These are phyloP conservation scores for Entomyzon cyanotis DNA, from an alignment of 2,113 vertebrate species.

Conservation along the genomic window DNA sequence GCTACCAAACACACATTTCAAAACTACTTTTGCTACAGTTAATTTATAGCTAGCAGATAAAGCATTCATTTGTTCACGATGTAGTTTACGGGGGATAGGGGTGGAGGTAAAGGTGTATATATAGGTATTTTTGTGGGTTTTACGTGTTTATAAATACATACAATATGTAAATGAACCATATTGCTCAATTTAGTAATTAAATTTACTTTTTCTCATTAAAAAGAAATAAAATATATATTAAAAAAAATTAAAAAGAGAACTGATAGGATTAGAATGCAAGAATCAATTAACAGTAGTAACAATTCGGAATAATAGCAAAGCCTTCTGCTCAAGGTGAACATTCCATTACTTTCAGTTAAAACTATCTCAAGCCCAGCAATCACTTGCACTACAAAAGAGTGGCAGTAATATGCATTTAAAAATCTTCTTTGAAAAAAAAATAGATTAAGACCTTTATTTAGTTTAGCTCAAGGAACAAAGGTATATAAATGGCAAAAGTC, in stretches of 20 bases:
- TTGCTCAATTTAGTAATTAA: background rate
- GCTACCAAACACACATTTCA: background rate
- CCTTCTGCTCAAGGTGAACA: background rate
- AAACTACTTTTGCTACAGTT: background rate
- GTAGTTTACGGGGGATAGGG: fast-evolving
- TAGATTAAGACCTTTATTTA: background rate
- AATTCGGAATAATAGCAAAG: background rate
- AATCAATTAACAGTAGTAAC: background rate
- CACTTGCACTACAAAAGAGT: background rate
- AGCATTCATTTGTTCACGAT: background rate
- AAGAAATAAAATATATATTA: no score
- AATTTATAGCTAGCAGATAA: background rate
- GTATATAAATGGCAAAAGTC: background rate
- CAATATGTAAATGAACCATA: background rate
- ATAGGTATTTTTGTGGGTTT: background rate
- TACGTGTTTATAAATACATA: background rate
- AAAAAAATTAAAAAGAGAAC: background rate
- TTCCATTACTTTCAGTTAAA: background rate
- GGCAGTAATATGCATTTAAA: background rate
- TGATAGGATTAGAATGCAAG: background rate
- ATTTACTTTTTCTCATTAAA: background rate
- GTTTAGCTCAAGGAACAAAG: background rate
- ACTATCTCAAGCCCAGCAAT: background rate
- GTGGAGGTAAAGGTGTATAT: background rate
- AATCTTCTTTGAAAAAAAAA: background rate